These are phyloP conservation scores for Synergus japonicus DNA, from an alignment of 2,888 invertebrate genomes.

Conservation along the genomic window DNA sequence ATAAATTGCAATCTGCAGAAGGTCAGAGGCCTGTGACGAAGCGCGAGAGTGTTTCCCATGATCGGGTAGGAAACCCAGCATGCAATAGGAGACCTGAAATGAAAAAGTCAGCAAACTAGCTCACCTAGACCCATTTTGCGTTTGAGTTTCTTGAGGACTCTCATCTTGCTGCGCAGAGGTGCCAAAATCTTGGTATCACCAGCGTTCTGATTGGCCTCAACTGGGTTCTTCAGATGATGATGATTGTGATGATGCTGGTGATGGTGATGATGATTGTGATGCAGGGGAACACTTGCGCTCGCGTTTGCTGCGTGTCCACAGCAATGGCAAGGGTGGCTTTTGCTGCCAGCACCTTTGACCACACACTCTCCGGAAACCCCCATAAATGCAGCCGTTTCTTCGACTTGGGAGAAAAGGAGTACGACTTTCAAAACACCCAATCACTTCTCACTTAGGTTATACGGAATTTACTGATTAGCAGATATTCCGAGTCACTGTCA, in stretches of 20 bases:
- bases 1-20: not conserved
- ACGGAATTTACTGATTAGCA: not conserved
- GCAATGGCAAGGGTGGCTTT: conserved; percentile 73
- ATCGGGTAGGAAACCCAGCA: not conserved
- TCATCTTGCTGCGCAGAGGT: conserved; percentile 86
- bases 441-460: conserved; percentile 26
- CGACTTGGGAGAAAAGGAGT: conserved; percentile 49
- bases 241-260: conserved; percentile 54
- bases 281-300: conserved; percentile 55
- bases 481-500: conserved; percentile 22
- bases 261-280: conserved; percentile 54
- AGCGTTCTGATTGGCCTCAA: conserved; percentile 51
- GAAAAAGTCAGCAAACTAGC: conserved; percentile 71
- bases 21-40: not conserved
- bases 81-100: not conserved
- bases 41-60: conserved; percentile 2
- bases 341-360: conserved; percentile 68
- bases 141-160: conserved; percentile 93
- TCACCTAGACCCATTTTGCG: conserved; percentile 92
- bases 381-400: conserved; percentile 69
- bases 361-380: conserved; percentile 77
- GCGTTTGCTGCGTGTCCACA: conserved; percentile 67
- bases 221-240: conserved; percentile 50
- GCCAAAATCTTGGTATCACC: conserved; percentile 77
- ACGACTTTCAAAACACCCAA: not conserved